Evolutionary conservation across 2,797 vertebrate genomes (phyloP), one percentile per base, ranked within the genome.

Genomic region (Catostomus latipinnis): DNA sequence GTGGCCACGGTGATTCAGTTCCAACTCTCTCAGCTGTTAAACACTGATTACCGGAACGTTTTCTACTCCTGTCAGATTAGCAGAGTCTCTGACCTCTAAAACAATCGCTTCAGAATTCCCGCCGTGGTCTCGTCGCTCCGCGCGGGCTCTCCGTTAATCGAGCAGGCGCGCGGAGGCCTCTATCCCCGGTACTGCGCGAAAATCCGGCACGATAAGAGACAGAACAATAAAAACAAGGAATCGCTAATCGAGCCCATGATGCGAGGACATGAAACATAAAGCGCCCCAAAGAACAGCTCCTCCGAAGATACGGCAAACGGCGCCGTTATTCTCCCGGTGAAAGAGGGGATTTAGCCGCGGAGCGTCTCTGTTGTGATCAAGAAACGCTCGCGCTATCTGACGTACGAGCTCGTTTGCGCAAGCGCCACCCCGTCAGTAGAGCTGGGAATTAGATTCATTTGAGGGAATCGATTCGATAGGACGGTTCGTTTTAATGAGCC

Each of bases 311-410:
- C 49, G 56, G 58, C 10, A 68, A 13, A 61, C 60, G n/a, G 50
- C 63, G 8, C 14, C 13, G 65, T 63, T 57, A 53, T 73, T 53
- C 50, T 65, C 62, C 68, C 18, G 45, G 53, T 43, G 14, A 48
- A 73, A 72, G 58, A 11, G 58, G 68, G 71, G 75, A 65, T 67
- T 83, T 65, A 76, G 79, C 72, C 13, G 69, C 18, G 71, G n/a
- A 81, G 74, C 43, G 74, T 83, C 78, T 82, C 87, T 86, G 83
- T 89, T 87, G 84, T 88, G 82, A 83, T 87, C 82, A 84, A 87
- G 74, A 72, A 79, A 79, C 70, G 76, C 84, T 80, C 81, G 92
- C 93, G 92, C 93, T 90, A 78, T 92, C 89, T 92, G 92, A 84
- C 65, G 73, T 79, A 79, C 22, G 61, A 71, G 48, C 49, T 52